These are phyloP conservation scores for Hetaerina americana DNA, from an alignment of 1,140 invertebrate species.

Conservation along the genomic window DNA sequence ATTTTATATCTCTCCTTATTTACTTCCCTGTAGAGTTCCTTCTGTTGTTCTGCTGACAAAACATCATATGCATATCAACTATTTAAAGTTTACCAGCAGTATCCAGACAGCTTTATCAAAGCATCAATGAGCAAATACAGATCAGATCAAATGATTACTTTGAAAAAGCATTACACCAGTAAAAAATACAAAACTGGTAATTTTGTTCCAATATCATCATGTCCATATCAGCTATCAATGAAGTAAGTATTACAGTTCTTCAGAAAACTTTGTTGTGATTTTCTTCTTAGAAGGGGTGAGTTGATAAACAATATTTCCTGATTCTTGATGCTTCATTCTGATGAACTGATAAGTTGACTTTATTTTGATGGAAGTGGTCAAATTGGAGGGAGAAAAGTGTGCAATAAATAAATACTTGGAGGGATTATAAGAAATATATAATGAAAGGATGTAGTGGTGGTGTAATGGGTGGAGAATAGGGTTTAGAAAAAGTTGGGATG, in stretches of 20 bases:
- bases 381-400: too few species aligned
- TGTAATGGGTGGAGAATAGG: too few species aligned
- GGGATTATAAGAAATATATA: too few species aligned
- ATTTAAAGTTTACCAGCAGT: constrained; percentile 58
- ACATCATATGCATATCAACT: constrained; percentile 46
- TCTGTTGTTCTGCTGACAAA: constrained; percentile 45
- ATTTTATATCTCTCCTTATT: constrained; percentile 17
- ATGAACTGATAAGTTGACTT: too few species aligned
- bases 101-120: constrained; percentile 44
- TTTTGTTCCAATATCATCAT: constrained; percentile 37
- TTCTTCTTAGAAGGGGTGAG: constrained; percentile 7
- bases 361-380: too few species aligned
- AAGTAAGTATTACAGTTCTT: constrained; percentile 15
- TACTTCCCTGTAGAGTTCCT: constrained; percentile 35
- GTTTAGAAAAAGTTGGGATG: too few species aligned
- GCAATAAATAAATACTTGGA: too few species aligned
- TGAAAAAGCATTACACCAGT: constrained; percentile 30
- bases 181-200: constrained; percentile 22
- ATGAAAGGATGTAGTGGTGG: too few species aligned
- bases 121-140: constrained; percentile 42
- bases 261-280: constrained; percentile 3
- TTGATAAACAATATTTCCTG: constrained; percentile 9
- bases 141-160: constrained; percentile 39
- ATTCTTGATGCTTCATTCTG: constrained; percentile 6
- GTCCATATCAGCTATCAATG: constrained; percentile 38